A percentile compares a stretch with the other conserved stretches of the same genome.
Conservation (phyloP, 2,113 vertebrate genomes). For the Ramphastos sulfuratus region DNA sequence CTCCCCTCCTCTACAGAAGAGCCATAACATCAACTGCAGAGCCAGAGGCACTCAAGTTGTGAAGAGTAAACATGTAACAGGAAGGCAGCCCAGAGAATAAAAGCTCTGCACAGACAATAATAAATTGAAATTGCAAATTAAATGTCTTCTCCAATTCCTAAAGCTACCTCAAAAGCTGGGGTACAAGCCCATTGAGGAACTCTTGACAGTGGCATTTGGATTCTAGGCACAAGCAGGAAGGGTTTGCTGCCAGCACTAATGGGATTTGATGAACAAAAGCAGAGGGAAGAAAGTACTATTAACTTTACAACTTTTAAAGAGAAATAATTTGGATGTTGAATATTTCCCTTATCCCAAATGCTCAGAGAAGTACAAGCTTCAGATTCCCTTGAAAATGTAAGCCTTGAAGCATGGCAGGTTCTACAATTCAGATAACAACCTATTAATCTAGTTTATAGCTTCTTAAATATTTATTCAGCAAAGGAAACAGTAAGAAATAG, state of each 20-base stretch:
- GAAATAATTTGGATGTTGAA: background rate
- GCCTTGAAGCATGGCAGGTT: background rate
- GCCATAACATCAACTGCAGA: background rate
- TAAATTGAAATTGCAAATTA: background rate
- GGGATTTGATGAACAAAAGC: background rate
- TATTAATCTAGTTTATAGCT: background rate
- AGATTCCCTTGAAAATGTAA: background rate
- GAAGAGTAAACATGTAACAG: background rate
- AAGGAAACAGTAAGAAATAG: background rate
- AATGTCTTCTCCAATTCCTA: background rate
- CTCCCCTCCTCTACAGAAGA: background rate
- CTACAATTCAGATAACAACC: background rate
- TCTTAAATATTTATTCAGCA: background rate
- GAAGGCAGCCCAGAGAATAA: background rate
- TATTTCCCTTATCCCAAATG: background rate
- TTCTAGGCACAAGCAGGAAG: background rate
- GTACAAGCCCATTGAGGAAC: background rate
- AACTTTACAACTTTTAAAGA: background rate
- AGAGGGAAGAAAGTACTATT: background rate
- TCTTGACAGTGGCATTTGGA: accelerated
- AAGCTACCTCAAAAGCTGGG: background rate
- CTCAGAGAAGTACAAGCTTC: background rate
- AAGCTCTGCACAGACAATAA: background rate
- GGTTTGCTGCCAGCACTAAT: accelerated
- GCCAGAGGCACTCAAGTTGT: accelerated